phyloP scores from a whole-genome alignment of 2,113 vertebrate genomes.

The Crotalus helleri region DNA sequence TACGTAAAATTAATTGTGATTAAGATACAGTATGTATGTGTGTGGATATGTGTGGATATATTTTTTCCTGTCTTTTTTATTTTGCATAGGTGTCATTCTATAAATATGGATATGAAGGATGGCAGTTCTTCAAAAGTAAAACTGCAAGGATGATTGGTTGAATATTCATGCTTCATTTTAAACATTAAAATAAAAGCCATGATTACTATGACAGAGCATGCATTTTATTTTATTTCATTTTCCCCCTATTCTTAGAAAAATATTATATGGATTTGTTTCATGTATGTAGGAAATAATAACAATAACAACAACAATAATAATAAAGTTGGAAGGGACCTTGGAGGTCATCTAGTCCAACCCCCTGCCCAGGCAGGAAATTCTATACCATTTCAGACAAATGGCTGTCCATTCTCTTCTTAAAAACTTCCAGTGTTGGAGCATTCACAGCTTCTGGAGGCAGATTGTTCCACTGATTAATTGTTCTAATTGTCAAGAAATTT shows the following conservation, averaged over 20 bases:
- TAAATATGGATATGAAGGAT: neutral
- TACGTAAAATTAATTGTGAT: neutral
- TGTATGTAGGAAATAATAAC: neutral
- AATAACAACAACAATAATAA: no score
- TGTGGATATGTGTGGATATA: neutral
- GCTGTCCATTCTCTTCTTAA: no score
- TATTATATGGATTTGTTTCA: neutral
- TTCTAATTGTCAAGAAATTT: no score
- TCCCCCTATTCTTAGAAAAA: neutral
- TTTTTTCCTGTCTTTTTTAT: neutral
- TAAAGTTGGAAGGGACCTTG: no score
- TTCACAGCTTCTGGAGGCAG: no score
- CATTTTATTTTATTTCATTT: neutral
- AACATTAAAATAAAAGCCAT: neutral
- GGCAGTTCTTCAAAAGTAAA: neutral
- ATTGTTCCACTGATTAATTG: no score
- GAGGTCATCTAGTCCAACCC: no score
- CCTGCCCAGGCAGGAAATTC: no score
- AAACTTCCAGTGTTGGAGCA: no score
- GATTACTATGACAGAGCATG: neutral
- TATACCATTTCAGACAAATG: no score
- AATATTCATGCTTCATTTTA: neutral
- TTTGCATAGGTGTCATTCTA: neutral
- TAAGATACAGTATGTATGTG: neutral
- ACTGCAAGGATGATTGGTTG: neutral